Evolutionary conservation across 2,113 vertebrate species (phyloP).

Genomic region (Microtus pennsylvanicus): DNA sequence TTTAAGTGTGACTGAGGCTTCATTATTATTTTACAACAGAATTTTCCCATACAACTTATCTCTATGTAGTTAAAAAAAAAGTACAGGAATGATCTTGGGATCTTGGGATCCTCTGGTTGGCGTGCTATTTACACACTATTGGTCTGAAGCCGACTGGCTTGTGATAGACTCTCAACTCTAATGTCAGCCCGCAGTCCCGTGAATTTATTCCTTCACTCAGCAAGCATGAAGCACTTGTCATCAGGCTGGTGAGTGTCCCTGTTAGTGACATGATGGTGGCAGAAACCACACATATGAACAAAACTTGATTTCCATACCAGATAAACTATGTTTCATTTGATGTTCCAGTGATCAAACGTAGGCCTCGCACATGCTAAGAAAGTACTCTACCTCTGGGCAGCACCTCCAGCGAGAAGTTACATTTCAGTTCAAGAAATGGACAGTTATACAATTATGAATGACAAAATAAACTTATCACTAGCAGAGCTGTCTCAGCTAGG

Average conservation of each 20-base stretch:
- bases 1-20: not conserved
- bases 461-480: not conserved
- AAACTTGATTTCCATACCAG: not conserved
- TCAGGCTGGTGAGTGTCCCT: not conserved
- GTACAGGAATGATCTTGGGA: not conserved
- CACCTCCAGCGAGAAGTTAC: not conserved
- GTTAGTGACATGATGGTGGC: not conserved
- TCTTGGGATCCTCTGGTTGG: not conserved
- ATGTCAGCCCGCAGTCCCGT: not conserved
- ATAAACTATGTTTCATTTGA: not conserved
- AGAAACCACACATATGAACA: not conserved
- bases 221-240: not conserved
- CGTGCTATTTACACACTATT: not conserved
- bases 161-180: not conserved
- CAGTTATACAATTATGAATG: not conserved
- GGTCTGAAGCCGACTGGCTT: not conserved
- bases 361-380: not conserved
- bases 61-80: not conserved
- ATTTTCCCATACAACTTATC: not conserved
- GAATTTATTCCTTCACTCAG: slow-evolving; percentile 3
- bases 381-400: not conserved
- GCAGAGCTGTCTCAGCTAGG: too few relatives aligned
- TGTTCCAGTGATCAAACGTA: not conserved
- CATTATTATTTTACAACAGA: not conserved
- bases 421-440: not conserved